A percentile compares a stretch with the other conserved stretches of the same genome.
These are phyloP conservation scores for Pristionchus japonicus DNA, from an alignment of 2,888 invertebrate species.

Conservation along the genomic window DNA sequence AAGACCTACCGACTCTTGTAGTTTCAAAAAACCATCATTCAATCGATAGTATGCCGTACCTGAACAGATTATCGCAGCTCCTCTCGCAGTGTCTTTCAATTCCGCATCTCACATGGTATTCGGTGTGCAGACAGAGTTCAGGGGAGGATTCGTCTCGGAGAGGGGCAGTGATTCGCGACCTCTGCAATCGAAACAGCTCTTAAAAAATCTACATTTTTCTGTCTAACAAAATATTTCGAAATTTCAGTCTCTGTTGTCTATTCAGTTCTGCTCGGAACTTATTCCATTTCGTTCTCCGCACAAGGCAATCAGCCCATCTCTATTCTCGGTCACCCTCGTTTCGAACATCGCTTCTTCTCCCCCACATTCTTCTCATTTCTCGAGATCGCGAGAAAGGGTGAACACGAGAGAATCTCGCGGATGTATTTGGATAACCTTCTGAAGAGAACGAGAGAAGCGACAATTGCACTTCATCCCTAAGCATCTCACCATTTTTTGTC, in stretches of 20 bases:
- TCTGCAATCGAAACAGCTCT: constrained; percentile 12
- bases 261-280: too few species aligned
- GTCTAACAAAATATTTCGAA: too few species aligned
- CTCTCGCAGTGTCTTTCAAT: constrained; percentile 65
- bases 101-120: constrained; percentile 66
- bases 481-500: not conserved
- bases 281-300: not conserved
- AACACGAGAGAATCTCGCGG: not conserved
- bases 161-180: not conserved
- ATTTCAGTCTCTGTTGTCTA: too few species aligned
- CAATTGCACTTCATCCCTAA: not conserved
- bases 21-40: not conserved
- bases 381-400: not conserved
- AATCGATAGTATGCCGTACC: constrained; percentile 51
- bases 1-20: not conserved
- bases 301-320: not conserved
- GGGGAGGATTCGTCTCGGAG: constrained; percentile 25
- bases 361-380: not conserved
- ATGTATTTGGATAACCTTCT: constrained; percentile 27
- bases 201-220: too few species aligned
- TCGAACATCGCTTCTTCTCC: not conserved
- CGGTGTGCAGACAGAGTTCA: constrained; percentile 47
- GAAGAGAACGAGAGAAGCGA: not conserved
- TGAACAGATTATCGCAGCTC: constrained; percentile 66
- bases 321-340: not conserved